Percentiles rank a stretch among this genome's conserved stretches.
These are phyloP conservation scores for Chromobotia macracanthus DNA, from an alignment of 2,797 vertebrate species.

Conservation along the genomic window DNA sequence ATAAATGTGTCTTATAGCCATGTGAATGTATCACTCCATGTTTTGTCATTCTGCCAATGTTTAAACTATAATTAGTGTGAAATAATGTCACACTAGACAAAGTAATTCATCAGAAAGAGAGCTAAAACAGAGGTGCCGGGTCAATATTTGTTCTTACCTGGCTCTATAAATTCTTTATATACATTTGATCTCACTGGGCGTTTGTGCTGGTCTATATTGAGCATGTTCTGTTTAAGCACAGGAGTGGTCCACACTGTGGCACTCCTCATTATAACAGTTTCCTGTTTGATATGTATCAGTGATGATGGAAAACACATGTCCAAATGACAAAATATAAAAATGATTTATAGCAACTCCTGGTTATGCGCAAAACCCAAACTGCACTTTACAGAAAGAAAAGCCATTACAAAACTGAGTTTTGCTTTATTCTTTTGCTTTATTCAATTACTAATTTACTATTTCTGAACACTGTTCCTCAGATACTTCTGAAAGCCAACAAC, in stretches of 20 bases:
- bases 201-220: slow-evolving; percentile 6
- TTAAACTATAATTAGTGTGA: slow-evolving; percentile 4
- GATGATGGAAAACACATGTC: slow-evolving; percentile 67
- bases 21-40: background rate
- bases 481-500: too few species aligned
- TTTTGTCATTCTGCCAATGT: background rate
- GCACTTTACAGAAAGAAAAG: background rate
- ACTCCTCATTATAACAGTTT: slow-evolving; percentile 55
- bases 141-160: background rate
- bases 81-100: background rate
- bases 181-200: background rate
- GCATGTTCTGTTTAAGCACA: slow-evolving; percentile 27
- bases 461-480: too few species aligned
- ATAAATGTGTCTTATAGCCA: slow-evolving; percentile 36
- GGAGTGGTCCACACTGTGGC: slow-evolving; percentile 3
- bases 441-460: too few species aligned
- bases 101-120: background rate
- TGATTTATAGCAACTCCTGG: slow-evolving; percentile 54
- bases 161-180: slow-evolving; percentile 20
- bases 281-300: slow-evolving; percentile 73
- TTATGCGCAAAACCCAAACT: slow-evolving; percentile 35
- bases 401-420: too few species aligned
- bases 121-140: background rate
- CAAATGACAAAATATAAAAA: slow-evolving; percentile 61
- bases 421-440: too few species aligned